These are phyloP conservation scores for Melozone crissalis DNA, from an alignment of 2,113 vertebrate genomes.

Conservation along the genomic window DNA sequence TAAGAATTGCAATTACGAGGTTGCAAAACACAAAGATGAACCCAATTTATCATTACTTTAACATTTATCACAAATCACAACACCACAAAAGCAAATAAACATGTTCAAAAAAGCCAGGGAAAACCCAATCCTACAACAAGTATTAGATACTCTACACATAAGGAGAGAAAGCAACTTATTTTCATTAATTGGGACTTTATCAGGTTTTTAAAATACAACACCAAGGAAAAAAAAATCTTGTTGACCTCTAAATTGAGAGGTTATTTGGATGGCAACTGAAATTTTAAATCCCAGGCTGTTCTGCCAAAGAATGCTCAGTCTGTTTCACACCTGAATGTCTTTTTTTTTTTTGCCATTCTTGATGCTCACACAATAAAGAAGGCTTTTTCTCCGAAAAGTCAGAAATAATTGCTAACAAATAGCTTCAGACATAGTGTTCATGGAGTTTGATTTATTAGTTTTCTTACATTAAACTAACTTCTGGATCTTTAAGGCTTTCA, in stretches of 20 bases:
- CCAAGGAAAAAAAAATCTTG: neutral
- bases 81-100: neutral
- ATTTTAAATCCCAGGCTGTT: neutral
- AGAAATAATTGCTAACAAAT: neutral
- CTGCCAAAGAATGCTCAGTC: neutral
- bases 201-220: neutral
- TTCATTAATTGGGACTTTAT: neutral
- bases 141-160: fast-evolving
- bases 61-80: neutral
- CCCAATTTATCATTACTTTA: neutral
- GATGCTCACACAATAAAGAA: neutral
- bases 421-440: neutral
- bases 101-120: neutral
- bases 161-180: neutral
- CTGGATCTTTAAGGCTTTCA: neutral
- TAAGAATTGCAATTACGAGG: neutral
- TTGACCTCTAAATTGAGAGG: neutral
- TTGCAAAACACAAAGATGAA: neutral
- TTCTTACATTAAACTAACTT: neutral
- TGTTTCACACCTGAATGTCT: neutral
- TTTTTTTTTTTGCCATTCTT: neutral
- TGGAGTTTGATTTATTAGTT: neutral
- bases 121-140: neutral
- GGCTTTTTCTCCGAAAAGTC: neutral
- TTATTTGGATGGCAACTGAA: neutral